These are phyloP conservation scores for Ophioninae sp. DNA, from an alignment of 2,888 invertebrate species.

Conservation along the genomic window DNA sequence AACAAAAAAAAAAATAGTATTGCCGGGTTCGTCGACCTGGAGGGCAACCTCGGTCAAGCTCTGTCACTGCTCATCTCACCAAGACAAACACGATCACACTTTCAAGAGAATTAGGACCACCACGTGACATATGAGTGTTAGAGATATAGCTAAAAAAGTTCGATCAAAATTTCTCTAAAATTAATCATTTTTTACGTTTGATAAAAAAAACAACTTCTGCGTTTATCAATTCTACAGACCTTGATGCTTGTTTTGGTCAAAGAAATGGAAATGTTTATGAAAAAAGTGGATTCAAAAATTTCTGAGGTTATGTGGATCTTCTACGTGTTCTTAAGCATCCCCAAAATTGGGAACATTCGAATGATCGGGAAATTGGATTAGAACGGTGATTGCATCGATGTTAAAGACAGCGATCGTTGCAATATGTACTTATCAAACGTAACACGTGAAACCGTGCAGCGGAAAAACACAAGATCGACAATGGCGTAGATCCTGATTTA, in stretches of 20 bases:
- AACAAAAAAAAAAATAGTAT: constrained; percentile 35
- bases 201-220: no score
- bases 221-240: no score
- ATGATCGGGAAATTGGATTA: neutral
- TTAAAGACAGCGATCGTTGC: constrained; percentile 8
- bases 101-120: no score
- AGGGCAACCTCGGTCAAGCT: constrained; percentile 36
- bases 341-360: neutral
- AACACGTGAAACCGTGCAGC: neutral
- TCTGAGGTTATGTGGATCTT: neutral
- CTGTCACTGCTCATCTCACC: neutral
- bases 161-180: no score
- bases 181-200: no score
- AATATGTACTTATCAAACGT: neutral
- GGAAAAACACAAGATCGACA: neutral
- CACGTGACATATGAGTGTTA: no score
- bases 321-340: neutral
- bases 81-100: neutral
- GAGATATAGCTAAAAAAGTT: no score
- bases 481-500: constrained; percentile 20
- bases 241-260: no score
- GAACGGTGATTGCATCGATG: neutral
- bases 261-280: no score
- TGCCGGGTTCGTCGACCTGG: constrained; percentile 61
- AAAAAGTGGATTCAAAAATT: no score